phyloP scores from a whole-genome alignment of 2,797 vertebrate species.

The Hirundo rustica region DNA sequence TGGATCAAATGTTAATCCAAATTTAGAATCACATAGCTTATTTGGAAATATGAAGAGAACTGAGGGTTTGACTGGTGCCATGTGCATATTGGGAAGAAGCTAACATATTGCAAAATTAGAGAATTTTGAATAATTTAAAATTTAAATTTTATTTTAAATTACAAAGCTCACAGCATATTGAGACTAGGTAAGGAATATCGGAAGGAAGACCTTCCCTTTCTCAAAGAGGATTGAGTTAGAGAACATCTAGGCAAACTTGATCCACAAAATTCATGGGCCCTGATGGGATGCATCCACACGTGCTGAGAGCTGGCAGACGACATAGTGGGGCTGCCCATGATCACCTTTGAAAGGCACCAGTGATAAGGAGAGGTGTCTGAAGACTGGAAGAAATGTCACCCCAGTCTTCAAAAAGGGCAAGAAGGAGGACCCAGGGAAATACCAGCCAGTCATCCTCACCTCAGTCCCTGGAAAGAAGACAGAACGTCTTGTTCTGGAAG shows the following conservation, averaged over 20 bases:
- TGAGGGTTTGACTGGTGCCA: not conserved
- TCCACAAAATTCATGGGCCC: not conserved
- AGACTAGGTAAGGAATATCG: not conserved
- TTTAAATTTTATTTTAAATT: not conserved
- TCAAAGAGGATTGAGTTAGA: not conserved
- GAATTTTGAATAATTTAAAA: not conserved
- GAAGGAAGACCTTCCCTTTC: not conserved
- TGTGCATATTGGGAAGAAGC: not conserved
- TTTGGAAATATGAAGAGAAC: not conserved
- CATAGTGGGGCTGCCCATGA: not conserved
- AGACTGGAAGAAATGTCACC: not conserved
- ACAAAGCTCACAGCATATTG: not conserved
- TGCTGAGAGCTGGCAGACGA: not conserved
- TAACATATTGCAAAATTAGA: not conserved
- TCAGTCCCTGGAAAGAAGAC: not conserved
- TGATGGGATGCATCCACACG: not conserved
- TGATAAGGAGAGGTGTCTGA: not conserved
- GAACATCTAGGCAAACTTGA: not conserved
- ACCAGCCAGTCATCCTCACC: not conserved
- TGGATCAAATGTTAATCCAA: not conserved
- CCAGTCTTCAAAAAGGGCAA: not conserved
- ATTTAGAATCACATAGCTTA: not conserved
- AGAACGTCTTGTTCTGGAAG: rapidly evolving
- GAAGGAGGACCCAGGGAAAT: not conserved
- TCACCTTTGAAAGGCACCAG: not conserved